Evolutionary conservation across 2,797 vertebrate genomes (phyloP).

Genomic region (Atherinosoma microstoma): DNA sequence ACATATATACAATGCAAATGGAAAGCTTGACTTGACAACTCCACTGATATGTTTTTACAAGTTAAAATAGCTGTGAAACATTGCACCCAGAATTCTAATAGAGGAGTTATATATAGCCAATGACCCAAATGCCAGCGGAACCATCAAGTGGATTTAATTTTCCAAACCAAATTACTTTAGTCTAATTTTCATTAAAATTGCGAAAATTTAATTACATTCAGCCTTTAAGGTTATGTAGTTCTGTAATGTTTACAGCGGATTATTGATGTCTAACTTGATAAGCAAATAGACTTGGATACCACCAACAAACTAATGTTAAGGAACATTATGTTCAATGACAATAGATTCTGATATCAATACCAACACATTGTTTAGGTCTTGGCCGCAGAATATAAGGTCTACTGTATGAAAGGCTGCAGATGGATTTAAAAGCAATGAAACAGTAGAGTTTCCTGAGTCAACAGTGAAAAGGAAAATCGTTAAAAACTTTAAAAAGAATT

Average conservation of each 20-base stretch:
- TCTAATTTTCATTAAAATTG: background rate
- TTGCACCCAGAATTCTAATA: too few species aligned
- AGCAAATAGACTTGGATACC: background rate
- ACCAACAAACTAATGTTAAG: background rate
- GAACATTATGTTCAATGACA: background rate
- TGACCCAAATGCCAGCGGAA: background rate
- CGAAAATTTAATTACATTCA: background rate
- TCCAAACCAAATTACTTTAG: background rate
- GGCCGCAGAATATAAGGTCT: background rate
- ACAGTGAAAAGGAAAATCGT: too few species aligned
- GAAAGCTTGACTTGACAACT: too few species aligned
- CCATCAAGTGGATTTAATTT: background rate
- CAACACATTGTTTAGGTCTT: background rate
- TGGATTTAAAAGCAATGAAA: background rate
- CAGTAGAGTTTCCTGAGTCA: background rate
- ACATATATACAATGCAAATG: too few species aligned
- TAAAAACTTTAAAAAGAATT: too few species aligned
- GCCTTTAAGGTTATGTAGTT: too few species aligned
- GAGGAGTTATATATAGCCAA: background rate
- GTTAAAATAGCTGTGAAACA: too few species aligned
- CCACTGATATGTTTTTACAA: too few species aligned
- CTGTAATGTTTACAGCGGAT: background rate
- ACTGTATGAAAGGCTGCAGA: background rate
- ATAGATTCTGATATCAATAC: background rate
- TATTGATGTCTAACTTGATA: background rate